Conservation (phyloP, 92 coral and sea anemone species). For the Siderastrea siderea region DNA sequence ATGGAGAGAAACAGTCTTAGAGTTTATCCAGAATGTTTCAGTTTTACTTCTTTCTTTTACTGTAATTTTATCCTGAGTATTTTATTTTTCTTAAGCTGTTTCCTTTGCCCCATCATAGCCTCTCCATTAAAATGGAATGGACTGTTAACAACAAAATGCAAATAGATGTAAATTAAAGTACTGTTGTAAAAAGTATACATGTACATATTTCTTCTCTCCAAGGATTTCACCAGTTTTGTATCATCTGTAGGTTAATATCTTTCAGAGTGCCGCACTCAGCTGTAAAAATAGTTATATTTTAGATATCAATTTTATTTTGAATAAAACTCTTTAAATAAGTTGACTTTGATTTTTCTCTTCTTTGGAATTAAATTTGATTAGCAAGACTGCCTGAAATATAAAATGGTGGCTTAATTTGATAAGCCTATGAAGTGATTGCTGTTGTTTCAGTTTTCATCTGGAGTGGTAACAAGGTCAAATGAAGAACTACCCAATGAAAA, state of each 20-base stretch:
- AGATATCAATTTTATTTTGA: not conserved
- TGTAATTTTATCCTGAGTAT: not conserved
- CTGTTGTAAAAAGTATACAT: not conserved
- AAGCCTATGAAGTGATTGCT: too few relatives aligned
- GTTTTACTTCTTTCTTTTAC: not conserved
- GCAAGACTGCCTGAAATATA: too few relatives aligned
- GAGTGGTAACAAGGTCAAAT: too few relatives aligned
- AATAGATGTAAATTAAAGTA: not conserved
- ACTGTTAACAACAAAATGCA: not conserved
- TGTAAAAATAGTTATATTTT: not conserved
- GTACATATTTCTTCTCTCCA: not conserved
- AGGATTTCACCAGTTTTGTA: not conserved
- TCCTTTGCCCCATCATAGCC: not conserved
- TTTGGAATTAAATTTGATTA: too few relatives aligned
- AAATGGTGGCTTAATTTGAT: too few relatives aligned
- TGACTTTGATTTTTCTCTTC: too few relatives aligned
- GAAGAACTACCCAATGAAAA: too few relatives aligned
- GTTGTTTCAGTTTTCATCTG: too few relatives aligned
- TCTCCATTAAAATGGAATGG: not conserved
- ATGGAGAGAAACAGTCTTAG: too few relatives aligned
- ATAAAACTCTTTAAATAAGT: not conserved
- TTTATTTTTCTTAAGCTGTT: too few relatives aligned
- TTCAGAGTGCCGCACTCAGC: not conserved
- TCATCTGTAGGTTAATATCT: not conserved
- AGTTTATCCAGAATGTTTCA: too few relatives aligned